Evolutionary conservation across 2,113 vertebrate species (phyloP), one percentile per base, ranked within the genome.

Genomic region (Nettapus auritus): DNA sequence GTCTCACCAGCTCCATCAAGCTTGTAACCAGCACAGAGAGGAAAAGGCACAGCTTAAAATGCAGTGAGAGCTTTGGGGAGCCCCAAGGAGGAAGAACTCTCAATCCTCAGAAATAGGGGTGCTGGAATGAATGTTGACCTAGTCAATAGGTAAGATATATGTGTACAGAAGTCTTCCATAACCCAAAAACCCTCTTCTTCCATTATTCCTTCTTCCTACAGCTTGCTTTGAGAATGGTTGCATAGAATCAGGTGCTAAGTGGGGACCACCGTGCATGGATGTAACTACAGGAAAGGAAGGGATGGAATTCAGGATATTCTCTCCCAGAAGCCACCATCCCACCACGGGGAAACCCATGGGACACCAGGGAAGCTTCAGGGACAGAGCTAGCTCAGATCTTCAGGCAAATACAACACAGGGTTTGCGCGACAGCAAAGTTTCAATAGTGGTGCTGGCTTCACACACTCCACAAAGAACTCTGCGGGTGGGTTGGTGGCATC

Each of bases 231-330:
- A 34, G 76, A 81, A 69, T 4, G 1, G 31, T 13, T 76, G 48
- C 71, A 42, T 8, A 46, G 48, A 68, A 62, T 19, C 38, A 56
- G 8, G 5, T n/a, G 44, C 21, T 18, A 57, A 0, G 4, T 14
- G 26, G 8, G 46, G 22, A 82, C 23, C 5, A 3, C 67, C 6
- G 0, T 11, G 10, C 46, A 22, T 2, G 0, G 28, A 28, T 28
- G 7, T 25, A 92, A 21, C 9, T 19, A 36, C 4, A 60, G 44
- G 20, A 76, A 73, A 81, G 16, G 13, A 56, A 69, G 13, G 33
- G 40, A 70, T 17, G 33, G 12, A 48, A 34, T 3, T 14, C 7
- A 18, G 34, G 34, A 29, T 48, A 17, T 15, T 60, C 2, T 9
- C 5, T 8, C 6, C 11, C 11, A 7, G n/a, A 25, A 77, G 31